phyloP scores from a whole-genome alignment of 1,140 invertebrate genomes.

The Drosophila punjabiensis region DNA sequence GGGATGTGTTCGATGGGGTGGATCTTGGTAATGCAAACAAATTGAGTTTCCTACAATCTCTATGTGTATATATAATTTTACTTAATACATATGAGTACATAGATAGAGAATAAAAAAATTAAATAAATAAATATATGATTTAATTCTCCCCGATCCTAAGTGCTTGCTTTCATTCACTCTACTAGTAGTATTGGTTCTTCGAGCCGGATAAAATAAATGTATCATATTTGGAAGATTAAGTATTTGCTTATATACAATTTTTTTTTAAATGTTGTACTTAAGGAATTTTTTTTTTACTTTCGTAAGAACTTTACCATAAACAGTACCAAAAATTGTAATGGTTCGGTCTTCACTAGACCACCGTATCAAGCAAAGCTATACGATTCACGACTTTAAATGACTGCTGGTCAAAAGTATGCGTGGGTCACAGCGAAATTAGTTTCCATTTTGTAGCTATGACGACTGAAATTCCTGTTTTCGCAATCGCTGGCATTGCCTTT shows the following conservation, averaged over 20 bases:
- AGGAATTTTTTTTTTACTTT: background rate
- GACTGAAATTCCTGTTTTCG: conserved; percentile 25
- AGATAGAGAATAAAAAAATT: too few species aligned
- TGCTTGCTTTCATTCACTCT: too few species aligned
- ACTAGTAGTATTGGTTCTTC: too few species aligned
- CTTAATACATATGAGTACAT: too few species aligned
- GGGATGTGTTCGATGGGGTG: background rate
- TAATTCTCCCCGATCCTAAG: too few species aligned
- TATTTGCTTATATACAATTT: too few species aligned
- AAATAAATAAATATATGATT: too few species aligned
- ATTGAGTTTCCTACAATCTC: background rate
- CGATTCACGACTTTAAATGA: background rate
- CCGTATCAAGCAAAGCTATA: background rate
- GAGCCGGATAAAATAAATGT: too few species aligned
- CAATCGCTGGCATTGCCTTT: conserved; percentile 27
- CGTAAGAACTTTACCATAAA: background rate
- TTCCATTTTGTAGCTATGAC: conserved; percentile 47
- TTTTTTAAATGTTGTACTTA: too few species aligned
- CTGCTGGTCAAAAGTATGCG: background rate
- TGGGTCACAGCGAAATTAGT: conserved; percentile 14
- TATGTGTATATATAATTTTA: background rate
- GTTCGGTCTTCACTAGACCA: background rate
- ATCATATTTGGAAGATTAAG: too few species aligned
- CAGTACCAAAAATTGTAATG: background rate
- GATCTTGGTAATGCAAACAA: background rate